phyloP scores from a whole-genome alignment of 2,888 invertebrate genomes.

The Geotrupes spiniger region DNA sequence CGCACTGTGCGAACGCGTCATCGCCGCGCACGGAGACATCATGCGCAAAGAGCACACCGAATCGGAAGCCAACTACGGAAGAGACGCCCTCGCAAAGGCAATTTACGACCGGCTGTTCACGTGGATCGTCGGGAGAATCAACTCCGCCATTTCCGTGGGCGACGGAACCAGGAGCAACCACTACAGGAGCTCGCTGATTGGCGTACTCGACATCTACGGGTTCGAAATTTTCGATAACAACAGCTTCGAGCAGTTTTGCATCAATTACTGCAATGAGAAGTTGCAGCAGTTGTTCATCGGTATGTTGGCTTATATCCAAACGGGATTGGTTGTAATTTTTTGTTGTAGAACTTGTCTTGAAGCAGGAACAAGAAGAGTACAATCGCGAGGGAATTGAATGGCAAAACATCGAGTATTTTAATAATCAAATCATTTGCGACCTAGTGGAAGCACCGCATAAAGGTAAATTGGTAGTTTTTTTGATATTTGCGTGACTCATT shows the following conservation, averaged over 20 bases:
- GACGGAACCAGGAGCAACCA: conserved; percentile 51
- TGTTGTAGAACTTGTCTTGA: conserved; percentile 83
- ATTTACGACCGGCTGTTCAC: conserved; percentile 92
- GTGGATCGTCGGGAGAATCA: conserved; percentile 91
- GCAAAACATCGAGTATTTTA: conserved; percentile 94
- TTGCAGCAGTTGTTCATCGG: conserved; percentile 96
- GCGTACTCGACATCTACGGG: conserved; percentile 97
- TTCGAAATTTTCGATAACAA: conserved; percentile 98
- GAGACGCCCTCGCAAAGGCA: conserved; percentile 93
- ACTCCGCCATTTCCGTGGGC: conserved; percentile 83
- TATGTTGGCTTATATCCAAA: conserved; percentile 40
- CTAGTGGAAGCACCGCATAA: conserved; percentile 91
- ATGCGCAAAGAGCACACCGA: conserved; percentile 88
- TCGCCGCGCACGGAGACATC: conserved; percentile 90
- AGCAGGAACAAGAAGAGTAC: conserved; percentile 98
- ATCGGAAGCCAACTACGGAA: conserved; percentile 80
- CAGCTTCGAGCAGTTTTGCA: conserved; percentile 98
- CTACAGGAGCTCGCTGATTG: conserved; percentile 79
- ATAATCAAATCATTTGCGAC: conserved; percentile 95
- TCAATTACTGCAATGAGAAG: conserved; percentile 99
- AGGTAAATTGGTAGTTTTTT: conserved; percentile 61
- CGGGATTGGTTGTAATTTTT: neutral
- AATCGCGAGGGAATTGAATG: conserved; percentile 92
- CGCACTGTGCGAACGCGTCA: conserved; percentile 81
- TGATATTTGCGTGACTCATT: neutral